phyloP scores from a whole-genome alignment of 2,888 invertebrate genomes.

The Shargacucullia verbasci region DNA sequence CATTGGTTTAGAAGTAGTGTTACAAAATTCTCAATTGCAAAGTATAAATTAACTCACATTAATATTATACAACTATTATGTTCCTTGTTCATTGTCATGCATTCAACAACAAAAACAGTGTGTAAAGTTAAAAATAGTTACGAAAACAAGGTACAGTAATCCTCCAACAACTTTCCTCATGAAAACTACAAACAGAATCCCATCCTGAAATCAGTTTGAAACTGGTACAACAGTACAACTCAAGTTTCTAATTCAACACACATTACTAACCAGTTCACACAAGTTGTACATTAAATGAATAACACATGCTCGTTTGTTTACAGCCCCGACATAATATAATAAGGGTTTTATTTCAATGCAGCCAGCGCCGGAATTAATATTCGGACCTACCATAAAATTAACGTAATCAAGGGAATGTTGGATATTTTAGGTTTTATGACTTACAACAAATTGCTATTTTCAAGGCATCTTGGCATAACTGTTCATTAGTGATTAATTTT shows the following conservation, averaged over 20 bases:
- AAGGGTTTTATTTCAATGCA: conserved; percentile 60
- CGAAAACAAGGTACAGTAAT: conserved; percentile 11
- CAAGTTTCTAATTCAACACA: conserved; percentile 46
- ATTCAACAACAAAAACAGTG: neutral
- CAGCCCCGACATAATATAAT: conserved; percentile 58
- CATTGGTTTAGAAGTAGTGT: too few species aligned
- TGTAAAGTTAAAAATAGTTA: conserved; percentile 3
- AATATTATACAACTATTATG: too few species aligned
- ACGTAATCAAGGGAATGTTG: conserved; percentile 2
- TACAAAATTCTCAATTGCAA: too few species aligned
- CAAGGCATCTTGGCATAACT: too few species aligned
- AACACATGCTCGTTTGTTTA: conserved; percentile 53
- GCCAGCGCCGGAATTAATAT: conserved; percentile 41
- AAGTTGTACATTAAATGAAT: conserved; percentile 57
- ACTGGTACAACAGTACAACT: conserved; percentile 27
- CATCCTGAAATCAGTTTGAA: conserved; percentile 23
- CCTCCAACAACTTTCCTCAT: conserved; percentile 16
- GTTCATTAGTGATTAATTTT: too few species aligned
- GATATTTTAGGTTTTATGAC: conserved; percentile 16
- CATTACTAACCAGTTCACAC: conserved; percentile 44
- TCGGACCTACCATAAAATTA: conserved; percentile 26
- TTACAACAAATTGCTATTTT: neutral
- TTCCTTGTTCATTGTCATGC: too few species aligned
- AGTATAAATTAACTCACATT: too few species aligned
- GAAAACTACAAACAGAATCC: conserved; percentile 33